A percentile compares a stretch with the other conserved stretches of the same genome.
Evolutionary conservation across 2,888 invertebrate species (phyloP).

Genomic region (Nomada flava): DNA sequence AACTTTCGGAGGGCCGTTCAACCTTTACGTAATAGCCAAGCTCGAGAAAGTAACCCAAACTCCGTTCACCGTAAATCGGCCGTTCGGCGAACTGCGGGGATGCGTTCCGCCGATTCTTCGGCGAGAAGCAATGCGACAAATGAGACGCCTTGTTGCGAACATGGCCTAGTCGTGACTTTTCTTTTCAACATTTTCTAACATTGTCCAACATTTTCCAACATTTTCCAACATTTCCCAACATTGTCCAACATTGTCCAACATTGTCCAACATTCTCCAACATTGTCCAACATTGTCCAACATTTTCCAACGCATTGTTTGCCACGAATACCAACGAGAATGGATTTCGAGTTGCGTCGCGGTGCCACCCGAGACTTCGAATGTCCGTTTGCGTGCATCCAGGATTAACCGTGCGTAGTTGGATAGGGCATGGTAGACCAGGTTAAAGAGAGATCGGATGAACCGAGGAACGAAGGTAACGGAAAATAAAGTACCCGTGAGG

Average conservation of each 20-base stretch:
- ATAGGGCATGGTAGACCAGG: constrained; percentile 48
- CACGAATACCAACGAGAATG: too few species aligned
- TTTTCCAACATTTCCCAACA: too few species aligned
- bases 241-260: too few species aligned
- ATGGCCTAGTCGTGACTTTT: too few species aligned
- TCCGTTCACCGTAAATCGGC: constrained; percentile 51
- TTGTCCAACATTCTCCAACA: too few species aligned
- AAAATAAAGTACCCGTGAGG: constrained; percentile 2
- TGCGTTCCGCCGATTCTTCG: not conserved
- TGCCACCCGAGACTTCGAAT: not conserved
- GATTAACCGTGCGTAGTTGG: constrained; percentile 36
- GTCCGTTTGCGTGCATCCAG: constrained; percentile 60
- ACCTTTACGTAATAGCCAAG: constrained; percentile 57
- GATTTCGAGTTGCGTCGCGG: too few species aligned
- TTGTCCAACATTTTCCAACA: too few species aligned
- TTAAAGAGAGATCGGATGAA: constrained; percentile 15
- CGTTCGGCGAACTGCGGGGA: constrained; percentile 20
- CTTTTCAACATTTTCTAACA: too few species aligned
- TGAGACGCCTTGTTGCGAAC: not conserved
- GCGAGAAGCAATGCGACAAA: not conserved
- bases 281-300: too few species aligned
- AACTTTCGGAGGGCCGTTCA: constrained; percentile 52
- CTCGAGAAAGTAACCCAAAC: constrained; percentile 65
- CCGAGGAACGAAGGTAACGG: constrained; percentile 4
- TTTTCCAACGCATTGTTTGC: too few species aligned